Evolutionary conservation across 2,888 invertebrate genomes (phyloP).

Genomic region (Xestia ashworthii): DNA sequence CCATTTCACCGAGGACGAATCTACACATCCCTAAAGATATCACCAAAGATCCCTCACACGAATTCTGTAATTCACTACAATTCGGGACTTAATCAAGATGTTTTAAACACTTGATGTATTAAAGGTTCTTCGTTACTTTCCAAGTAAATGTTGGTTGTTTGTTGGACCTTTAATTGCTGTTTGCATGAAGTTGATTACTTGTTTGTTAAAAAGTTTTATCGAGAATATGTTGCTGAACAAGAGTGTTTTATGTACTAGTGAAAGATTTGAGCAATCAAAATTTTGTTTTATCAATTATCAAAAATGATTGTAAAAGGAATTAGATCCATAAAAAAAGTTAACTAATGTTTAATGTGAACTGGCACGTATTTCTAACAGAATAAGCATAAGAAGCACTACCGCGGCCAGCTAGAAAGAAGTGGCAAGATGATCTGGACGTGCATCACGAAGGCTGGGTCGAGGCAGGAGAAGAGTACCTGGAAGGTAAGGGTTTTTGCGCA

Average conservation of each 20-base stretch:
- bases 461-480: neutral
- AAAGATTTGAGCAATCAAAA: neutral
- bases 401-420: neutral
- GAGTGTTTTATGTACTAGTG: conserved; percentile 7
- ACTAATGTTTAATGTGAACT: neutral
- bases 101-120: conserved; percentile 65
- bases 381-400: neutral
- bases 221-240: conserved; percentile 33
- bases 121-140: conserved; percentile 55
- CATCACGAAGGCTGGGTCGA: neutral
- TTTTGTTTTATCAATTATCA: neutral
- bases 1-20: neutral
- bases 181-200: conserved; percentile 46
- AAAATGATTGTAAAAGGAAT: neutral
- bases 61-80: conserved; percentile 56
- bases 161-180: conserved; percentile 55
- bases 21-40: conserved; percentile 31
- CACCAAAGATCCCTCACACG: conserved; percentile 44
- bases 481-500: neutral
- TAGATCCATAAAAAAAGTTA: neutral
- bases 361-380: neutral
- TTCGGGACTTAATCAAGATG: conserved; percentile 65
- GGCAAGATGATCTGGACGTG: neutral
- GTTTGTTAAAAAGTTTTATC: conserved; percentile 52
- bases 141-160: conserved; percentile 59